These are phyloP conservation scores for Pelusios castaneus DNA, from an alignment of 2,113 vertebrate genomes.

Conservation along the genomic window DNA sequence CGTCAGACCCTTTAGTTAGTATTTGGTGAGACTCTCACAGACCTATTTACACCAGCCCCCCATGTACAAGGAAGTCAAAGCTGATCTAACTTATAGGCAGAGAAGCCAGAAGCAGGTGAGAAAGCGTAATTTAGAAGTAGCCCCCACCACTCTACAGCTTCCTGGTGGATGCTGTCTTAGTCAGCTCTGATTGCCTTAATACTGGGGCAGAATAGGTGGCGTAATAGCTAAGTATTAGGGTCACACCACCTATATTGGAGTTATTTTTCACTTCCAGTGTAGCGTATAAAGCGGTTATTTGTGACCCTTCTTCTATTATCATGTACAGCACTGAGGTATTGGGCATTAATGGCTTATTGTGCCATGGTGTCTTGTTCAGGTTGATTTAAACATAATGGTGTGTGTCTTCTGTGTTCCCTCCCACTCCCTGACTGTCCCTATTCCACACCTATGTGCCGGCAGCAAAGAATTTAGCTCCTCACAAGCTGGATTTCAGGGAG, in stretches of 20 bases:
- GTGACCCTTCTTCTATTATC: background rate
- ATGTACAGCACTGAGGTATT: background rate
- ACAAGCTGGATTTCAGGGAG: background rate
- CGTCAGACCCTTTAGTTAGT: background rate
- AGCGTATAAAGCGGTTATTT: background rate
- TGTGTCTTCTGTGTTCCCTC: background rate
- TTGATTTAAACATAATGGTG: background rate
- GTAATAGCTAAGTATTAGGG: background rate
- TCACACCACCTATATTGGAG: background rate
- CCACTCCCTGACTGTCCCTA: background rate
- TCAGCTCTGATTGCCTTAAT: background rate
- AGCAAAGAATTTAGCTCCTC: background rate
- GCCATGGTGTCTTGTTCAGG: background rate
- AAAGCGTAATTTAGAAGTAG: fast-evolving
- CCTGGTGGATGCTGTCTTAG: background rate
- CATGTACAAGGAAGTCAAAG: fast-evolving
- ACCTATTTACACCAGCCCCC: background rate
- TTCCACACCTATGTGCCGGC: fast-evolving
- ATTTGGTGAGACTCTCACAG: fast-evolving
- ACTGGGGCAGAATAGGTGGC: fast-evolving
- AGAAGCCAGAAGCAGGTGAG: background rate
- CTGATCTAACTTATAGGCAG: background rate
- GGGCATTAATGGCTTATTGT: background rate
- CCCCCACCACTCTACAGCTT: background rate
- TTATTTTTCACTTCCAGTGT: background rate